Evolutionary conservation across 2,797 vertebrate species (phyloP), one percentile per base, ranked within the genome.

Genomic region (Notamacropus eugenii): DNA sequence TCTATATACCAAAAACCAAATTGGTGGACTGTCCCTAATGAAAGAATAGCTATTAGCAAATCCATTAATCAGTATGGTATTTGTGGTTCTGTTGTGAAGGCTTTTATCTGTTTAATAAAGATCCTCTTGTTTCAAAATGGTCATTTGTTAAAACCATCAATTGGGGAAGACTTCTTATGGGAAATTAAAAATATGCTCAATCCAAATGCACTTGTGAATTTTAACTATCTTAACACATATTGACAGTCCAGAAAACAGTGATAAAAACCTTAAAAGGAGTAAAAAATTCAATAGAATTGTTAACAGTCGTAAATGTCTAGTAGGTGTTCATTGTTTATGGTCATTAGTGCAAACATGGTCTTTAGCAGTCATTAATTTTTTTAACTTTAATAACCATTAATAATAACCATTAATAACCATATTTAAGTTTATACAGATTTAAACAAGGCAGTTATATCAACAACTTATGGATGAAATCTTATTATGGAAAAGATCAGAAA

Each of bases 371-470:
- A 16, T 2, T 91, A 27, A 90, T 56, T 92, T 95, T 55, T 93
- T 95, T 82, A 95, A 82, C 50, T 12, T 91, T 46, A 50, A 50
- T n/a, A 52, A 91, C 57, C 19, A 91, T 67, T 93, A 54, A 40
- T 93, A 59, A 91, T n/a, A 52, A 91, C 57, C 19, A 91, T 67
- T 93, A 54, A 40, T 93, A 59, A 91, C 46, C 46, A 46, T 59
- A 91, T 91, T 55, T 58, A 4, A 96, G 93, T 62, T 91, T 90
- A 74, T 58, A 74, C 46, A 40, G 34, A 22, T 93, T 93, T 31
- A 90, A 95, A 95, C 94, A 93, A 94, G 67, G 31, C 90, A 96
- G 91, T 92, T 90, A 19, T 16, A 90, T 95, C 31, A 3, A 87
- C 16, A 93, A 11, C 92, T 95, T 95, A 19, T 46, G 14, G 9